Conservation (phyloP, 1,140 invertebrate genomes). For the Hesperophylax magnus region DNA sequence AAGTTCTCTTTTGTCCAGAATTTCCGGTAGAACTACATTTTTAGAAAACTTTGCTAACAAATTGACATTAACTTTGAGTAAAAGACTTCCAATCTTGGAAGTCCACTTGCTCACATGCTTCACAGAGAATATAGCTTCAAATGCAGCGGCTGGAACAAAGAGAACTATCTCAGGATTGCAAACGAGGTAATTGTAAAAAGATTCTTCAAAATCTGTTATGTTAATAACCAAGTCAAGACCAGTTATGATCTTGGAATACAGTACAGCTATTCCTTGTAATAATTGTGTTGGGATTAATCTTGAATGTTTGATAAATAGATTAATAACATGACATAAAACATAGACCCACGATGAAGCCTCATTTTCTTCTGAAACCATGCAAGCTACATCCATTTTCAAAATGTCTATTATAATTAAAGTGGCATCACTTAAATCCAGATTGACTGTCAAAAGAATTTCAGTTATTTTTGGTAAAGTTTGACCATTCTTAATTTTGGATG, state of each 20-base stretch:
- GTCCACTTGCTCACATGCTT: conserved; percentile 69
- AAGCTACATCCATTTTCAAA: conserved; percentile 60
- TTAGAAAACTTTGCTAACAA: conserved; percentile 67
- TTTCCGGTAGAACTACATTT: conserved; percentile 64
- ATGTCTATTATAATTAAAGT: conserved; percentile 61
- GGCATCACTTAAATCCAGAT: conserved; percentile 62
- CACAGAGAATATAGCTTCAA: conserved; percentile 66
- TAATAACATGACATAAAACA: conserved; percentile 62
- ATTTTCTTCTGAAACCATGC: conserved; percentile 64
- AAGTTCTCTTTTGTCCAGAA: conserved; percentile 71
- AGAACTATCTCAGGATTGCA: conserved; percentile 72
- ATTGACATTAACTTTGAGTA: conserved; percentile 68
- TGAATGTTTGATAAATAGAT: conserved; percentile 62
- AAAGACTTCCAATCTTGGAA: conserved; percentile 66
- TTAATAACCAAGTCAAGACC: conserved; percentile 64
- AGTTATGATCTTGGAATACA: conserved; percentile 64
- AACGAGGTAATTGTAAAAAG: conserved; percentile 71
- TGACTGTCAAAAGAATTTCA: conserved; percentile 62
- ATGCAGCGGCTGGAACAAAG: conserved; percentile 67
- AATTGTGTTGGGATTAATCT: conserved; percentile 58
- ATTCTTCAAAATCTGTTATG: conserved; percentile 69
- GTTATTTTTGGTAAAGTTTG: conserved; percentile 61
- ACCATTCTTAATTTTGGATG: conserved; percentile 63
- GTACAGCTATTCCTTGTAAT: conserved; percentile 60
- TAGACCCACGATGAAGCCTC: conserved; percentile 65